Conservation (phyloP, 2,888 invertebrate species). For the Dicyrtoma fusca region DNA sequence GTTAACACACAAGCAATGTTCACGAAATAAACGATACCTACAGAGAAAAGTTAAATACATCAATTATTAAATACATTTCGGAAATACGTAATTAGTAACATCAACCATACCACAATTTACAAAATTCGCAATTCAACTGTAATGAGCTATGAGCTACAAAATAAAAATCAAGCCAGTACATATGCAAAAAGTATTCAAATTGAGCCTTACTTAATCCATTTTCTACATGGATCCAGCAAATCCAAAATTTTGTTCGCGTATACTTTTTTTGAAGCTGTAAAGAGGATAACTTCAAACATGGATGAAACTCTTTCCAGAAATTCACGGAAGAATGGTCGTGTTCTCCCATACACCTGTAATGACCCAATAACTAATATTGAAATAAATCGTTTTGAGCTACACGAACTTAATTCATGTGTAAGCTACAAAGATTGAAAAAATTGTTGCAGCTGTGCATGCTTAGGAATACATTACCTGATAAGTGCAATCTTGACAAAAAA, state of each 20-base stretch:
- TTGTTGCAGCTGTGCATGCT: too few relatives aligned
- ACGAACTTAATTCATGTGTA: background rate
- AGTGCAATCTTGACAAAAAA: conserved; percentile 85
- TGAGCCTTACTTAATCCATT: conserved; percentile 75
- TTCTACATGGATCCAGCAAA: conserved; percentile 83
- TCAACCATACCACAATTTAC: too few relatives aligned
- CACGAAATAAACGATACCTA: conserved; percentile 83
- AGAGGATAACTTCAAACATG: conserved; percentile 88
- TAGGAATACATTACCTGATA: conserved; percentile 67
- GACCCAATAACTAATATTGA: background rate
- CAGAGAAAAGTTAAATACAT: conserved; percentile 36
- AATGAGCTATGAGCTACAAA: too few relatives aligned
- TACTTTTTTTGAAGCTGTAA: conserved; percentile 93
- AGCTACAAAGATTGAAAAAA: background rate
- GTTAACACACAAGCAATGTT: conserved; percentile 92
- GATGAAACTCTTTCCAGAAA: conserved; percentile 87
- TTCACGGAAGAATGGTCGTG: conserved; percentile 87
- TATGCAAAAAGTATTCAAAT: background rate
- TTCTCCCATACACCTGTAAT: conserved; percentile 72
- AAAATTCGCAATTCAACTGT: too few relatives aligned
- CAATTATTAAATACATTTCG: background rate
- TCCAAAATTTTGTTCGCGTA: conserved; percentile 93
- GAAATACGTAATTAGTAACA: too few relatives aligned
- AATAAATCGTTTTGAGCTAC: background rate
- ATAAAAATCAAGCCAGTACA: too few relatives aligned